Base-by-base conservation (phyloP, 2,888 invertebrate genomes). In the Hololepta plana region DNA sequence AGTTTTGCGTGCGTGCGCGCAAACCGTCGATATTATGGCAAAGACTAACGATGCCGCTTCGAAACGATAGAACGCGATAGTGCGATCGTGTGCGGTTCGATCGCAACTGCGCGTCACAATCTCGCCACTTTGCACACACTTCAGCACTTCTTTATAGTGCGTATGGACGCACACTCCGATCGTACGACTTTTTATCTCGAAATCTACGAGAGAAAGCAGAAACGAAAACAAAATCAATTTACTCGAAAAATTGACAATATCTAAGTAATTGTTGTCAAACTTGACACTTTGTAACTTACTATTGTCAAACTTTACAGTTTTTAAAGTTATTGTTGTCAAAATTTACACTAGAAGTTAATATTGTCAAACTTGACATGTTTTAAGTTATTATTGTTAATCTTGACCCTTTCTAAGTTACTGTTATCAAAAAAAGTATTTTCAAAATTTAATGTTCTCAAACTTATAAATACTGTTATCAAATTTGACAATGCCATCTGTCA, bases 61-160 rank as follows among this genome's bases (percentile, higher is more conserved):
- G 45, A 85, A 84, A 39, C 75, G 69, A 75, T 81, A 82, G 51
- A 81, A 91, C 29, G 73, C 67, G 33, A 72, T 64, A 47, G 85
- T 81, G 45, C 88, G 87, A 26, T 84, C 60, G 60, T 79, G 79
- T 3, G 79, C 79, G 9, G 84, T 79, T 46, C 71, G 65, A 44
- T 84, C 82, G 59, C 90, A 90, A 50, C 88, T 84, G 56, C 80
- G 66, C 4, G 76, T 76, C 6, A 77, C 74, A 32, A 69, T 74
- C 59, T 80, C 74, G 11, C 84, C 84, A 53, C 71, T 75, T 12
- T 28, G 29, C 41, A 71, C 67, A 57, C 87, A 87, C 43, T 69
- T 71, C 7, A 87, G 47, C 31, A 77, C 66, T 59, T 87, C 85
- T 47, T 84, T 85, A 46, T 73, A 81, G 46, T 77, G 74, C 2